Evolutionary conservation across 2,888 invertebrate species (phyloP), one percentile per base, ranked within the genome.

Genomic region (Trissolcus brochymenae): DNA sequence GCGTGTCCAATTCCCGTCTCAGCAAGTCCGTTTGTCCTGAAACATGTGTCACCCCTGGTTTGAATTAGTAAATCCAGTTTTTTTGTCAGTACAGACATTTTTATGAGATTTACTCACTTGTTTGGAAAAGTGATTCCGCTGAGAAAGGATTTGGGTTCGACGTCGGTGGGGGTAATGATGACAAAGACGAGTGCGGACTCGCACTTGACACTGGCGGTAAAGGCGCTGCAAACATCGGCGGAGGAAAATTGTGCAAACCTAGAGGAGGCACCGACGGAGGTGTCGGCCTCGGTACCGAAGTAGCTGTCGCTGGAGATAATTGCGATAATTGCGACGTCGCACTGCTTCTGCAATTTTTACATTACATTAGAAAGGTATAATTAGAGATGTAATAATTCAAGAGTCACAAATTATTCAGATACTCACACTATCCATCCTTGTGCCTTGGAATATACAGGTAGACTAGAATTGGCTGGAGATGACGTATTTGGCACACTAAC

Each of bases 1-100:
- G 92, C 87, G 93, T 96, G 91, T 97, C 97, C 84, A 97, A 91
- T 90, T 97, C 97, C 85, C 97, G 93, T 72, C 97, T 93, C 81
- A 97, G 91, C 86, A 97, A 91, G 89, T 97, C 97, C 56, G 95
- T 94, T 90, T 94, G 94, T 90, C 93, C 93, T 91, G 91, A 86
- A 90, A 88, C 84, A 84, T 86, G 85, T 76, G 85, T 86, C 84
- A 89, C 87, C 83, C 88, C 88, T 87, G 82, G 35, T 35, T 35
- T 11, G 11, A 35, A 35, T 35, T 35, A 35, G 35, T 35, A 35
- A 35, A 7, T 11, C 35, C 35, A 35, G 1, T 35, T 9, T 35
- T 25, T 25, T 25, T 4, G 4, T 4, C 25, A 25, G 25, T 25
- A 25, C 25, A 25, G 25, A 2, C 1, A 35, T 35, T 35, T 9